Evolutionary conservation across 2,888 invertebrate species (phyloP).

Genomic region (Dromius quadrimaculatus): DNA sequence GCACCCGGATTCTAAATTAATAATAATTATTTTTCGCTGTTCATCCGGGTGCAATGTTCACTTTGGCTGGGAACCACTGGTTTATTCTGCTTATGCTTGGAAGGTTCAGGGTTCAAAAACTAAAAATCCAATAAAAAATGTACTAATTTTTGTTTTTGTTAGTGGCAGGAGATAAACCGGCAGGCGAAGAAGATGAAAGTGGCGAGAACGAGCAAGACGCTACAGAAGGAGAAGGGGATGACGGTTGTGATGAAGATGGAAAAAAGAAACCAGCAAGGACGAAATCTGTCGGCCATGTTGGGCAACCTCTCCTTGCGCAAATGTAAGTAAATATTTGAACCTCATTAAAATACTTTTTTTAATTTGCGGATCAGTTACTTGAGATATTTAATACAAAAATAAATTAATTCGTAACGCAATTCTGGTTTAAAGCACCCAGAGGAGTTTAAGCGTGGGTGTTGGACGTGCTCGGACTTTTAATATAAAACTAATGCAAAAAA

Average conservation of each 20-base stretch:
- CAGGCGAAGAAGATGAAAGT: slow-evolving; percentile 60
- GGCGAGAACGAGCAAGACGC: slow-evolving; percentile 58
- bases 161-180: slow-evolving; percentile 62
- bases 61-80: too few relatives aligned
- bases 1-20: too few relatives aligned
- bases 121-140: not conserved
- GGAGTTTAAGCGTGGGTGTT: too few relatives aligned
- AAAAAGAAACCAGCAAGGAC: slow-evolving; percentile 53
- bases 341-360: too few relatives aligned
- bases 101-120: too few relatives aligned
- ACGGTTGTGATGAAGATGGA: slow-evolving; percentile 60
- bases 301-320: slow-evolving; percentile 64
- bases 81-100: too few relatives aligned
- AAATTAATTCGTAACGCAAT: not conserved
- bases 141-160: slow-evolving; percentile 27
- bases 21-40: too few relatives aligned
- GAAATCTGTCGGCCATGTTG: slow-evolving; percentile 62
- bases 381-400: not conserved
- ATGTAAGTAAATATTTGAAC: slow-evolving; percentile 61
- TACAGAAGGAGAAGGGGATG: slow-evolving; percentile 58
- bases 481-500: too few relatives aligned
- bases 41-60: too few relatives aligned
- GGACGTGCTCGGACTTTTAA: too few relatives aligned
- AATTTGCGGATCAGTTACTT: not conserved
- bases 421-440: too few relatives aligned